Base-by-base conservation (phyloP, 2,113 vertebrate genomes). In the Ellobius talpinus region DNA sequence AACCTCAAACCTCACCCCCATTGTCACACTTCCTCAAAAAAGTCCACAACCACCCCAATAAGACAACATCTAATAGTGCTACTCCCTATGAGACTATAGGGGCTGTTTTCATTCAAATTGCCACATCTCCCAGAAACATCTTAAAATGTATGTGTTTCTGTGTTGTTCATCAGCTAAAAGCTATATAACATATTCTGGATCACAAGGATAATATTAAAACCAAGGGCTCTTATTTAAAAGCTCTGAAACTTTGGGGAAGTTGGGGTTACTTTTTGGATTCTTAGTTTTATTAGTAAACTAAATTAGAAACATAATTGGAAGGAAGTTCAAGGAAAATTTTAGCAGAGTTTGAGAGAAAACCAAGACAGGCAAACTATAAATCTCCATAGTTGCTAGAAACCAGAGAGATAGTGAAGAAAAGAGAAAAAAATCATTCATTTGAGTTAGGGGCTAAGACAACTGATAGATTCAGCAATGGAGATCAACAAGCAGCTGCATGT, bases 161-260 rank as follows among this genome's bases (percentile, higher is more conserved):
- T 95, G 65, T 26, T 82, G 66, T 2, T 65, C 50, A 88, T 81
- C 79, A 93, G 39, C 47, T 88, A 21, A 85, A 90, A 96, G 55
- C 42, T 89, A 76, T 66, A n/a, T 55, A 79, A 95, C 13, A 55
- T 73, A 45, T 55, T 87, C 68, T 74, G 17, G 45, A 88, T 72
- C 72, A 92, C 17, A 76, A 74, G n/a, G 10, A 72, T 91, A 16
- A 86, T 89, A 96, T 89, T 89, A 77, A 74, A 91, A 42, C 10
- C 50, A 87, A 72, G 21, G 70, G 79, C 63, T 94, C 89, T 70
- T 81, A 78, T 68, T 45, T 47, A 6, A 87, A 92, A 91, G 33
- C 55, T 17, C 9, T 76, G 42, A 70, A 72, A 42, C 47, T 58
- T 76, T 16, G 23, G 26, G 58, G 26, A 65, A 85, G 45, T 45